Evolutionary conservation across 2,113 vertebrate species (phyloP), one percentile per base, ranked within the genome.

Genomic region (Cebus imitator): DNA sequence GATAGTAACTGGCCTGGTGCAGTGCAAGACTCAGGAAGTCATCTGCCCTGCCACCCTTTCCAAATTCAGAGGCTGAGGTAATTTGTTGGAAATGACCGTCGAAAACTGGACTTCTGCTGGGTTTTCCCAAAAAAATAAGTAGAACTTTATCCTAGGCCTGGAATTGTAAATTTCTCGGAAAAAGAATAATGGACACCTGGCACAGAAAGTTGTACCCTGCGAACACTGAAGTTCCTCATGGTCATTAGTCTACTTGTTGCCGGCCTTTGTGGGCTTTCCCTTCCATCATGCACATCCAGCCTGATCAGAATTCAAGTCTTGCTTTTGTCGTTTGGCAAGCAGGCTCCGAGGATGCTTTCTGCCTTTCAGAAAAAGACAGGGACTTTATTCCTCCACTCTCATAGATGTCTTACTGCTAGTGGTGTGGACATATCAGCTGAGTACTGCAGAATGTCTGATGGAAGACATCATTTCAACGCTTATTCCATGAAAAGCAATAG

Each of bases 41-140:
- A 16, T 90, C 93, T 94, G 55, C 75, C 43, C 40, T 72, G 27
- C 55, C 45, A 61, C 88, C 76, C 27, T 91, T 87, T 79, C 55
- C 45, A 82, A 3, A 73, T n/a, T 89, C 25, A 43, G 37, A 96
- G 73, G 11, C 88, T 79, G 21, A 16, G 35, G 3, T 58, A 43
- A 48, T 66, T 94, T 89, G 55, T 48, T 92, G 43, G 32, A 80
- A 90, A 66, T 92, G 52, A 94, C 92, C 81, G 10, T 58, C 84
- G 45, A 79, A 90, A 76, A 55, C 23, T 68, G 61, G 25, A 52
- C 50, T 82, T 94, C 72, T 72, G 72, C n/a, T 82, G 20, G 0
- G 37, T 80, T 91, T 76, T 21, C 14, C 23, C 40, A 48, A 18
- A 78, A 78, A 87, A 84, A 50, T 68, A 91, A 94, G 57, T 91